phyloP scores from a whole-genome alignment of 2,113 vertebrate genomes.

The Mobula birostris region DNA sequence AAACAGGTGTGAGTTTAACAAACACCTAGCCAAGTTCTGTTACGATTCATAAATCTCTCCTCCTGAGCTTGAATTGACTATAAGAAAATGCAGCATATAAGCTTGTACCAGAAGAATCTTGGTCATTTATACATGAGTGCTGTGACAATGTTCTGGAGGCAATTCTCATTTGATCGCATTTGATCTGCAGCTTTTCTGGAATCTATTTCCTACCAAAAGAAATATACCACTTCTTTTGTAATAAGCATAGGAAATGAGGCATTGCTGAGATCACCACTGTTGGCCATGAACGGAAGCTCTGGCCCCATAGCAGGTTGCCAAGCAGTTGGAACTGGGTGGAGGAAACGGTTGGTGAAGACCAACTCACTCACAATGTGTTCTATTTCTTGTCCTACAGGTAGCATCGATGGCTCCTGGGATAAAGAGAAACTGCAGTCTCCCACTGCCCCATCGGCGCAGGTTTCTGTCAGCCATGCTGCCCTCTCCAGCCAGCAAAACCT shows the following conservation, averaged over 20 bases:
- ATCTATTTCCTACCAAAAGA: not conserved
- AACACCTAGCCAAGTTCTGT: not conserved
- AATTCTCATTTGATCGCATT: not conserved
- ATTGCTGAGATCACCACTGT: not conserved
- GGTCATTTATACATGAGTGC: too few species aligned
- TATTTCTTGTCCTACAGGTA: constrained; percentile 59
- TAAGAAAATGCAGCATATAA: not conserved
- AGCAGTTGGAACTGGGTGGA: not conserved
- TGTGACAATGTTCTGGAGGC: not conserved
- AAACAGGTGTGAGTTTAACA: not conserved
- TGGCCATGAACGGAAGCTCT: not conserved
- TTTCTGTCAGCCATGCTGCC: constrained; percentile 55
- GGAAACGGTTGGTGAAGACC: not conserved
- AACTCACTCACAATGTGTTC: constrained; percentile 29
- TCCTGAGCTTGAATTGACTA: not conserved
- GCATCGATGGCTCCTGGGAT: constrained; percentile 66
- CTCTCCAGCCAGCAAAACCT: constrained; percentile 56
- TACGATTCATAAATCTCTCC: not conserved
- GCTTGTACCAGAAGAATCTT: not conserved
- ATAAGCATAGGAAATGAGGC: not conserved
- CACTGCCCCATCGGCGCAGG: constrained; percentile 55
- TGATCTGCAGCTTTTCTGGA: not conserved
- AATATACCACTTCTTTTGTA: not conserved
- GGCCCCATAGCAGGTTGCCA: too few species aligned
- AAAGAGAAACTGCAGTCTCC: constrained; percentile 58